Evolutionary conservation across 2,113 vertebrate genomes (phyloP).

Genomic region (Lathamus discolor): DNA sequence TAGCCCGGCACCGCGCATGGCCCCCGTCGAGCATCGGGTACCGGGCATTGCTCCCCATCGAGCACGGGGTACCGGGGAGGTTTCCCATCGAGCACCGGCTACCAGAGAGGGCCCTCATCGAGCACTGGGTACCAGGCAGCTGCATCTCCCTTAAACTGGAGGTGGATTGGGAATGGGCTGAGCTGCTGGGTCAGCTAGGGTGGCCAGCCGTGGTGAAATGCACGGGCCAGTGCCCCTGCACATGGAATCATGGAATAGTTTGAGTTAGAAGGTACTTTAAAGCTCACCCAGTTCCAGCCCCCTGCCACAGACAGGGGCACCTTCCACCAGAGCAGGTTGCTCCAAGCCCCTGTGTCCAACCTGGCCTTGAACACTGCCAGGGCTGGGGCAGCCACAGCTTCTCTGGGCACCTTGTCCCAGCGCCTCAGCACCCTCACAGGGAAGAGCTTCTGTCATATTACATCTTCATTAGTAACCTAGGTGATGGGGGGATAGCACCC

Average conservation of each 20-base stretch:
- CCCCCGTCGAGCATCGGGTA: too few relatives aligned
- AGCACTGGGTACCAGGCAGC: too few relatives aligned
- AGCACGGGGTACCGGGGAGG: background rate
- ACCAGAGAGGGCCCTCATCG: too few relatives aligned
- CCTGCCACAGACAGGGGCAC: too few relatives aligned
- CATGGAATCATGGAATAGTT: too few relatives aligned
- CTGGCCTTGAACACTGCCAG: too few relatives aligned
- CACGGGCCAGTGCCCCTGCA: background rate
- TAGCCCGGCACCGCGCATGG: background rate
- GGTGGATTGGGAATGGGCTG: background rate
- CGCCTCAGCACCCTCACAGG: background rate
- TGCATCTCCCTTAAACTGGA: background rate
- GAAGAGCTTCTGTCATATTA: background rate
- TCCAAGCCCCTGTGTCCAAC: too few relatives aligned
- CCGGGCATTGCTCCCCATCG: background rate
- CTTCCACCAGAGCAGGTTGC: too few relatives aligned
- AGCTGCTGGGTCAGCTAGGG: too few relatives aligned
- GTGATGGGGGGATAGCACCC: background rate
- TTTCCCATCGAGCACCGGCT: too few relatives aligned
- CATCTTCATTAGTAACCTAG: background rate
- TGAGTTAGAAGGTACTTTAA: too few relatives aligned
- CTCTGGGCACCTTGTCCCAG: background rate
- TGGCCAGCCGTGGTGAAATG: rapidly evolving
- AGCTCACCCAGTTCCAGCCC: too few relatives aligned
- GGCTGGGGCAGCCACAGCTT: background rate